Conservation (phyloP, 2,113 vertebrate genomes). For the Alectura lathami region DNA sequence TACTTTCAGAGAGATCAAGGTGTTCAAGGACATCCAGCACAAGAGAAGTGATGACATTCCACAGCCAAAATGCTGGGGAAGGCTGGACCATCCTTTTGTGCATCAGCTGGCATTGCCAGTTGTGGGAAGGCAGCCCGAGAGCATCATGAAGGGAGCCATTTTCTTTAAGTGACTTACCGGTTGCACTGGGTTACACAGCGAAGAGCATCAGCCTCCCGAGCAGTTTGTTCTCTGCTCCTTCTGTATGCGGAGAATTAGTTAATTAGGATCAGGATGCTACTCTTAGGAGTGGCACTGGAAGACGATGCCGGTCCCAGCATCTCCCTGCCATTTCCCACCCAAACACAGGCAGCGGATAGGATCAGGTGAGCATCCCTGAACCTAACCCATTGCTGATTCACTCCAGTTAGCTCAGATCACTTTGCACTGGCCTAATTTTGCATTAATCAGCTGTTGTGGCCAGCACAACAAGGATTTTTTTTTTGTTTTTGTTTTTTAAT, state of each 20-base stretch:
- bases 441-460: neutral
- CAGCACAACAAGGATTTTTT: neutral
- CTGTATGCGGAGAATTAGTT: neutral
- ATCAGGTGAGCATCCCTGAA: neutral
- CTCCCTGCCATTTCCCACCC: neutral
- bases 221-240: neutral
- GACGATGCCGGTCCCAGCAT: neutral
- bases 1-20: neutral
- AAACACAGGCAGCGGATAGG: neutral
- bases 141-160: neutral
- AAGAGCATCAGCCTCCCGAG: neutral
- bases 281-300: neutral
- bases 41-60: neutral
- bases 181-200: neutral
- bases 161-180: neutral
- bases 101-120: neutral
- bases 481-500: neutral
- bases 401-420: neutral
- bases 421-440: neutral
- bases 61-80: neutral
- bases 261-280: neutral
- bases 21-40: neutral
- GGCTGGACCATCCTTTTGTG: neutral
- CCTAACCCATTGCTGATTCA: neutral
- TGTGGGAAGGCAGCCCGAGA: neutral